Evolutionary conservation across 2,113 vertebrate species (phyloP).

Genomic region (Crotalus horridus): DNA sequence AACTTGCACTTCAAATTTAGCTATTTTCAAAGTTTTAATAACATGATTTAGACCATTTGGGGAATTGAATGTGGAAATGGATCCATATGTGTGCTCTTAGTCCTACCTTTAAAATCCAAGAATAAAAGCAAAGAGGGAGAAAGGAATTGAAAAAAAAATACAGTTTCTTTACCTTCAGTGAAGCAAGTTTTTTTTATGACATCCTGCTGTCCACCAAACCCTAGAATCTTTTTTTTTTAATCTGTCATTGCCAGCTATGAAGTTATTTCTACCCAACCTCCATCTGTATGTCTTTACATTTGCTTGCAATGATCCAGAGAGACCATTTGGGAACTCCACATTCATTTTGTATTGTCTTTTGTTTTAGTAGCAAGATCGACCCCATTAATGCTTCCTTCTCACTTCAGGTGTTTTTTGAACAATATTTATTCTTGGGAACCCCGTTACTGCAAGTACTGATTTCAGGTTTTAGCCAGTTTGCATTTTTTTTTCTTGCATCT

Average conservation of each 20-base stretch:
- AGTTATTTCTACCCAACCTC: background rate
- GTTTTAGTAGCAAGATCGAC: background rate
- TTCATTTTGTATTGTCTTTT: background rate
- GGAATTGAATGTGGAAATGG: background rate
- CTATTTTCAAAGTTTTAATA: background rate
- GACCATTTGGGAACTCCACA: background rate
- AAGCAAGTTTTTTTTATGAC: background rate
- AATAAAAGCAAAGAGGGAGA: background rate
- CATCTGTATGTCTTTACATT: background rate
- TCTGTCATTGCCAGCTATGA: background rate
- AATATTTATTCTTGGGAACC: background rate
- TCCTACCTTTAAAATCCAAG: background rate
- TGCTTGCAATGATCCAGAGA: background rate
- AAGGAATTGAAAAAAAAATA: background rate
- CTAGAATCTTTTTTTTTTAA: background rate
- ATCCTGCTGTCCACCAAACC: background rate
- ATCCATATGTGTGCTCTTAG: background rate
- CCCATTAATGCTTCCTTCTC: background rate
- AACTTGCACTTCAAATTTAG: background rate
- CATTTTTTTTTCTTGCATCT: conserved; percentile 19
- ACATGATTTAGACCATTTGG: background rate
- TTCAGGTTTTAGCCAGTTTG: background rate
- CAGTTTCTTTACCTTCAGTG: background rate
- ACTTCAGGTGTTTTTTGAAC: background rate
- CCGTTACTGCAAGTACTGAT: background rate